phyloP scores from a whole-genome alignment of 1,140 invertebrate genomes.

The Achroia grisella region DNA sequence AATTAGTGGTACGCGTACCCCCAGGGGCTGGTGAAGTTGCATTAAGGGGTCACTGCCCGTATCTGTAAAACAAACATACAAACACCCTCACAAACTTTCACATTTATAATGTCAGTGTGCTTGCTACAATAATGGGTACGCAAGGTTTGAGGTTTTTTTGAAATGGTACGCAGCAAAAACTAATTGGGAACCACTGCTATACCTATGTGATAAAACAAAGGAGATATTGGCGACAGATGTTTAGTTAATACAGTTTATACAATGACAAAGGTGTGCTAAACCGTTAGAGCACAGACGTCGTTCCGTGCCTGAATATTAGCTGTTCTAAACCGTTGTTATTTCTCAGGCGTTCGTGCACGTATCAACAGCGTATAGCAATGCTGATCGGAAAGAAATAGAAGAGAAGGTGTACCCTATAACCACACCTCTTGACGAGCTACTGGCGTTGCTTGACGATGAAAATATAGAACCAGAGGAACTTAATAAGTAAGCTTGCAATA shows the following conservation, averaged over 20 bases:
- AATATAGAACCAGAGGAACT: neutral
- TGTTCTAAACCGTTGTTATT: neutral
- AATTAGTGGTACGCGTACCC: too few species aligned
- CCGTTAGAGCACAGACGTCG: too few species aligned
- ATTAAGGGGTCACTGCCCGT: too few species aligned
- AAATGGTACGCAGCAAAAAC: too few species aligned
- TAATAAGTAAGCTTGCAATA: neutral
- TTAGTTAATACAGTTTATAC: neutral
- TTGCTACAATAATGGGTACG: too few species aligned
- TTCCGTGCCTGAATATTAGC: neutral
- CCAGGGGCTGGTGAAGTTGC: too few species aligned
- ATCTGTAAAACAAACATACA: too few species aligned
- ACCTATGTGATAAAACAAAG: neutral
- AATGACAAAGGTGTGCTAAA: neutral
- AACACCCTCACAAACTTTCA: too few species aligned
- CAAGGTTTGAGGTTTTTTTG: too few species aligned
- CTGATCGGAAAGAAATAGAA: slow-evolving; percentile 79
- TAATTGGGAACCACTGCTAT: too few species aligned
- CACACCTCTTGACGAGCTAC: slow-evolving; percentile 33
- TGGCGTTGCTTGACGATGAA: slow-evolving; percentile 24
- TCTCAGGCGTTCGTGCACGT: slow-evolving; percentile 84
- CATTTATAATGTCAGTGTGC: too few species aligned
- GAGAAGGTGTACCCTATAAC: slow-evolving; percentile 80
- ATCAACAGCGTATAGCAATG: slow-evolving; percentile 90
- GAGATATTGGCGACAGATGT: neutral